Percentiles rank a stretch among this genome's conserved stretches.
These are phyloP conservation scores for Lates calcarifer DNA, from an alignment of 2,113 vertebrate species.

Conservation along the genomic window DNA sequence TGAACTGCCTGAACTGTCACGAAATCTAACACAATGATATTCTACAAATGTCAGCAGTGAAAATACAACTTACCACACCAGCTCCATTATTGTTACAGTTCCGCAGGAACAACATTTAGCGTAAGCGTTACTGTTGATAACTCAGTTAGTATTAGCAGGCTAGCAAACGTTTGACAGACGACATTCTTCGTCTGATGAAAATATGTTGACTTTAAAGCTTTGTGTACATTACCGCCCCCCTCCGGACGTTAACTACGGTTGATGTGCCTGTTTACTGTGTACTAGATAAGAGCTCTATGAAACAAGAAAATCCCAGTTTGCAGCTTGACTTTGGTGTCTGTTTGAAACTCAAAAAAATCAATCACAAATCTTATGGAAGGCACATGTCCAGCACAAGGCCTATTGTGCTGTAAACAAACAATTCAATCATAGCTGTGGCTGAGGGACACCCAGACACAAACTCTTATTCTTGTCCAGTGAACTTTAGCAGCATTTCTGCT, in stretches of 20 bases:
- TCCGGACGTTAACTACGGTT: slow-evolving; percentile 4
- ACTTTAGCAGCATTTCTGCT: not conserved
- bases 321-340: too few species aligned
- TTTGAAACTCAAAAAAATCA: too few species aligned
- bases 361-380: too few species aligned
- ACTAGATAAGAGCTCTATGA: not conserved
- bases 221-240: slow-evolving; percentile 48
- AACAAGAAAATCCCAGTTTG: not conserved
- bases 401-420: not conserved
- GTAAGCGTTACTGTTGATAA: not conserved
- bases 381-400: too few species aligned
- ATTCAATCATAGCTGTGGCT: too few species aligned
- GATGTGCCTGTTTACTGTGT: too few species aligned
- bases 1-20: not conserved
- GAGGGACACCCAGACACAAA: not conserved
- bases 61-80: slow-evolving; percentile 71
- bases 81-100: slow-evolving; percentile 65
- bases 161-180: slow-evolving; percentile 15
- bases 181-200: slow-evolving; percentile 39
- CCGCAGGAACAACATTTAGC: not conserved
- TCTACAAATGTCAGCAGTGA: not conserved
- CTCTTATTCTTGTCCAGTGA: not conserved
- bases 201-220: not conserved
- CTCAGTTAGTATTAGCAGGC: not conserved
- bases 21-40: not conserved